Evolutionary conservation across 2,797 vertebrate species (phyloP).

Genomic region (Phylloscopus collybita): DNA sequence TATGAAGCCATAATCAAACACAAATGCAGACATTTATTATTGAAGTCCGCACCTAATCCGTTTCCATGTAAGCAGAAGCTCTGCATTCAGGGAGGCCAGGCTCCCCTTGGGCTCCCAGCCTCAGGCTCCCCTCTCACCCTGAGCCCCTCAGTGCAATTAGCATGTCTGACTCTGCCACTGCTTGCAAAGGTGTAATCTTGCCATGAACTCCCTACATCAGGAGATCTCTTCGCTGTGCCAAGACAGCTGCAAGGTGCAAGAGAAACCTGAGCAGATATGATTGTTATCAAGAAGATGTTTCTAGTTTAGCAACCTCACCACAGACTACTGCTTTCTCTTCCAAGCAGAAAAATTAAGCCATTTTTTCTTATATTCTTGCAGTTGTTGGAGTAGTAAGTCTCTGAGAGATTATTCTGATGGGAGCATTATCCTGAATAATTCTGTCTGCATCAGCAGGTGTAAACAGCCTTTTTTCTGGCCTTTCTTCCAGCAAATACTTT

Average conservation of each 20-base stretch:
- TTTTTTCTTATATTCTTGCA: not conserved
- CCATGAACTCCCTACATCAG: not conserved
- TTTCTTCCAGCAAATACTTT: not conserved
- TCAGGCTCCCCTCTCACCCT: not conserved
- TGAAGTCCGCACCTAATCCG: not conserved
- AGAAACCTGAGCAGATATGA: not conserved
- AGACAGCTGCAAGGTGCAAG: constrained; percentile 9
- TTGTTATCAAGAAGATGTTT: not conserved
- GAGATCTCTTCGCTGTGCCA: not conserved
- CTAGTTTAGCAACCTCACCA: not conserved
- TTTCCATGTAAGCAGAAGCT: not conserved
- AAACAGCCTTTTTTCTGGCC: not conserved
- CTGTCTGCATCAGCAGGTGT: not conserved
- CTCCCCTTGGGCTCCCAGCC: not conserved
- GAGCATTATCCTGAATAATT: not conserved
- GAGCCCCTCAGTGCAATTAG: not conserved
- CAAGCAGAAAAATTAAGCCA: not conserved
- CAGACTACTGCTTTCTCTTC: not conserved
- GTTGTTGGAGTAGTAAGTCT: not conserved
- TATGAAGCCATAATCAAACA: not conserved
- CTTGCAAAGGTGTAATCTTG: not conserved
- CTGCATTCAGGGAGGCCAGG: not conserved
- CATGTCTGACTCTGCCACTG: not conserved
- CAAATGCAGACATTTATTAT: not conserved
- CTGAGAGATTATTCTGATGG: not conserved